Evolutionary conservation across 1,140 invertebrate species (phyloP).

Genomic region (Scaptomyza montana): DNA sequence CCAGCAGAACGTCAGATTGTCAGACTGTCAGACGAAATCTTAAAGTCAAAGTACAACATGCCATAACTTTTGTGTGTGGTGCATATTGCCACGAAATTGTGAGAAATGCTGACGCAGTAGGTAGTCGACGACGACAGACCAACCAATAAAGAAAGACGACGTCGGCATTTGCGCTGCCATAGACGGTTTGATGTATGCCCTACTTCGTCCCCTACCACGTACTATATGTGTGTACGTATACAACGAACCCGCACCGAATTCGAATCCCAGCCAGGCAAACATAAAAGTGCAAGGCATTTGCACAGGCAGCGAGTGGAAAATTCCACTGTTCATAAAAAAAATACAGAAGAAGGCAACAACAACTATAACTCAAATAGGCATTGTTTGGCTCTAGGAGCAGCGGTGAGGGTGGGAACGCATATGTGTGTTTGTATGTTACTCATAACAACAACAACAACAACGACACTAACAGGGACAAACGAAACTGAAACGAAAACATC

Average conservation of each 20-base stretch:
- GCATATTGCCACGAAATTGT: constrained; percentile 40
- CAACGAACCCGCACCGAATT: constrained; percentile 8
- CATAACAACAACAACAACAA: constrained; percentile 64
- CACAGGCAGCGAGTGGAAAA: constrained; percentile 58
- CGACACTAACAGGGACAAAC: constrained; percentile 2
- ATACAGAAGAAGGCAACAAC: constrained; percentile 10
- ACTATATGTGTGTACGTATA: neutral
- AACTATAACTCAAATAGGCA: constrained; percentile 11
- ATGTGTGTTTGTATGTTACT: constrained; percentile 40
- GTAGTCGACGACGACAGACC: constrained; percentile 35
- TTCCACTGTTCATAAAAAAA: constrained; percentile 52
- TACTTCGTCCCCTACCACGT: constrained; percentile 28
- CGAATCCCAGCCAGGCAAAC: constrained; percentile 45
- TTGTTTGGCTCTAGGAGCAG: constrained; percentile 14
- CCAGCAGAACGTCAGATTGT: neutral
- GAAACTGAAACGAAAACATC: constrained; percentile 52
- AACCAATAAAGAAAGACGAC: neutral
- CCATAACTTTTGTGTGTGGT: constrained; percentile 17
- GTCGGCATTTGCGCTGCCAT: constrained; percentile 8
- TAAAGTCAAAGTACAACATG: constrained; percentile 33
- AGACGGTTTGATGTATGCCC: constrained; percentile 25
- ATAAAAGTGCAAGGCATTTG: constrained; percentile 49
- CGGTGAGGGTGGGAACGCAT: constrained; percentile 56
- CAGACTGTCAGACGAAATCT: neutral
- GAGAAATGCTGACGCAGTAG: constrained; percentile 64